Percentiles rank a stretch among this genome's conserved stretches.
Conservation (phyloP, 2,797 vertebrate genomes). For the Brachymystax lenok region DNA sequence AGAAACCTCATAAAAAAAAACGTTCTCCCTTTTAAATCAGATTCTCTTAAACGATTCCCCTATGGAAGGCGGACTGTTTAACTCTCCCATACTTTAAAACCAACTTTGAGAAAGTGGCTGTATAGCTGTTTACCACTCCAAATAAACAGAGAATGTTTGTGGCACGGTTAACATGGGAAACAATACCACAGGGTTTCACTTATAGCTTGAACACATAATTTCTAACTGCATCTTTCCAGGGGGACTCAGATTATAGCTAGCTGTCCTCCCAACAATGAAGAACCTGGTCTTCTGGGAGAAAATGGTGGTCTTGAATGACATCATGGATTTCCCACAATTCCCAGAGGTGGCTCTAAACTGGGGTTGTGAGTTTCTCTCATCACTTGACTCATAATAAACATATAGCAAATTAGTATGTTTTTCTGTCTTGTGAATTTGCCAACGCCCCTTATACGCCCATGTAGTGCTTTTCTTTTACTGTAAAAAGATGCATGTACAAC, state of each 20-base stretch:
- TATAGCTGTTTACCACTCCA: slow-evolving; percentile 10
- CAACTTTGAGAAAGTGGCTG: neutral
- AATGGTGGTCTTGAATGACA: slow-evolving; percentile 28
- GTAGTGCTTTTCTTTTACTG: neutral
- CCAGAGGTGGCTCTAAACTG: slow-evolving; percentile 24
- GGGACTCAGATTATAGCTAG: neutral
- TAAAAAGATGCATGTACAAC: neutral
- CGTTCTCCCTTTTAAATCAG: neutral
- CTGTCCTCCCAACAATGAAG: neutral
- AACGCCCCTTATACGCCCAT: neutral
- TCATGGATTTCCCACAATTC: slow-evolving; percentile 44
- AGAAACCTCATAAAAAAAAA: neutral
- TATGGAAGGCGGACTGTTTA: no score
- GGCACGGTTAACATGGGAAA: slow-evolving; percentile 6
- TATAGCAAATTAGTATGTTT: neutral
- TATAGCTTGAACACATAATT: slow-evolving; percentile 34
- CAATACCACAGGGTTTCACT: neutral
- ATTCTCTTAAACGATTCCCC: neutral
- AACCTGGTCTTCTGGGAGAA: slow-evolving; percentile 35
- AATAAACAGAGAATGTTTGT: slow-evolving; percentile 1
- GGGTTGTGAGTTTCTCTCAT: slow-evolving; percentile 26
- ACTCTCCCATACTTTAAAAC: neutral
- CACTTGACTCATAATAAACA: neutral
- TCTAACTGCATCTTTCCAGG: slow-evolving; percentile 31
- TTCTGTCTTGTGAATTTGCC: neutral